A percentile compares a stretch with the other conserved stretches of the same genome.
These are phyloP conservation scores for Folsomia manolachei DNA, from an alignment of 2,888 invertebrate genomes.

Conservation along the genomic window DNA sequence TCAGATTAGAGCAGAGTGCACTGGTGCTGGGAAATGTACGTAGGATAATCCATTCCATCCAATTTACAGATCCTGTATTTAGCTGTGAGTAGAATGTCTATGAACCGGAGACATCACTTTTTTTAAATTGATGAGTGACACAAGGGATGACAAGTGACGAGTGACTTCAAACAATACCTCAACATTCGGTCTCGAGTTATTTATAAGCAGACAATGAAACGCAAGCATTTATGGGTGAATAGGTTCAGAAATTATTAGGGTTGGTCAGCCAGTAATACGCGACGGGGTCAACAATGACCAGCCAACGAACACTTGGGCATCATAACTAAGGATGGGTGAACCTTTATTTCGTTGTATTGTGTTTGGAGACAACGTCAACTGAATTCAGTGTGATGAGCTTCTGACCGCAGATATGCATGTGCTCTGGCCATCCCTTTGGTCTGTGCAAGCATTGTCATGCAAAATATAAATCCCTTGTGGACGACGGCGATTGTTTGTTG, in stretches of 20 bases:
- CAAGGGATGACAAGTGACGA: neutral
- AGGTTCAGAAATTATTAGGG: neutral
- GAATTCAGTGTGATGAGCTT: neutral
- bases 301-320: neutral
- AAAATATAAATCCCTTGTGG: neutral
- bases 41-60: neutral
- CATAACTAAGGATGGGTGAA: neutral
- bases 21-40: too few species aligned
- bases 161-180: neutral
- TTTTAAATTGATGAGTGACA: neutral
- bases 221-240: neutral
- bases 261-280: neutral
- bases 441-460: neutral
- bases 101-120: neutral
- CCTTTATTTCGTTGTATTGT: neutral
- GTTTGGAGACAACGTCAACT: neutral
- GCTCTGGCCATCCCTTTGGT: too few species aligned
- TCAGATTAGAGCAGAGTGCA: neutral
- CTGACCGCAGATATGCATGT: neutral
- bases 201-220: neutral
- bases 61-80: neutral
- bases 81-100: neutral
- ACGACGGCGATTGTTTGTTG: slow-evolving; percentile 15
- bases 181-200: neutral
- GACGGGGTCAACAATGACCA: neutral